Evolutionary conservation across 2,113 vertebrate species (phyloP).

Genomic region (Poecilia latipinna): DNA sequence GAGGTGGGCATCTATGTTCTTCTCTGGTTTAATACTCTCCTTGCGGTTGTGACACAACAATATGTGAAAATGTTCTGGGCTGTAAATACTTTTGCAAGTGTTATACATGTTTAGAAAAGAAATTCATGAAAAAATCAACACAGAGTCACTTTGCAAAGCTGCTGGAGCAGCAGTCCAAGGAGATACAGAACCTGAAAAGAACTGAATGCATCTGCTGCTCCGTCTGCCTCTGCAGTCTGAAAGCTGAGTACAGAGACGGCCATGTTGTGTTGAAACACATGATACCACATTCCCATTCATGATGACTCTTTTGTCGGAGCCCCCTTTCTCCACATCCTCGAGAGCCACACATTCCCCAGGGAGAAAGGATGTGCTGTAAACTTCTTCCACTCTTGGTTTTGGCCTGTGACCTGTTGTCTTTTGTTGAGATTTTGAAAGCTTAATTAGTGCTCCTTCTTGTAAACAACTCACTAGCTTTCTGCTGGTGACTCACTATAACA

Average conservation of each 20-base stretch:
- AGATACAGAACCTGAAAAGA: background rate
- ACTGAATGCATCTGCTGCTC: background rate
- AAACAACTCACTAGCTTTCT: background rate
- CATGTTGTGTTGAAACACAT: background rate
- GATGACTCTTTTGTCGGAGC: background rate
- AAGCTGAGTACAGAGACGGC: background rate
- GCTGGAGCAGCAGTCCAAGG: background rate
- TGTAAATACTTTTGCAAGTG: background rate
- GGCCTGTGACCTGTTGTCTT: background rate
- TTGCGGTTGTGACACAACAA: background rate
- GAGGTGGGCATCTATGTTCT: background rate
- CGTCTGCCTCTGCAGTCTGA: background rate
- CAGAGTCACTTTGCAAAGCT: background rate
- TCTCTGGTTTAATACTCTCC: background rate
- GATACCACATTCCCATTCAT: background rate
- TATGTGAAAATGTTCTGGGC: background rate
- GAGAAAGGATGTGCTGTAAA: background rate
- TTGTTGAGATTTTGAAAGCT: constrained; percentile 1
- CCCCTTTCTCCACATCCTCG: background rate
- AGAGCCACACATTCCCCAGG: background rate
- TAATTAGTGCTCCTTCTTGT: background rate
- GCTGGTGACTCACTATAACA: background rate
- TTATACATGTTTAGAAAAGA: background rate
- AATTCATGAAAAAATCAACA: background rate
- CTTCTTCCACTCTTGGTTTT: background rate